These are phyloP conservation scores for Phalacrocorax carbo DNA, from an alignment of 2,113 vertebrate species.

Conservation along the genomic window DNA sequence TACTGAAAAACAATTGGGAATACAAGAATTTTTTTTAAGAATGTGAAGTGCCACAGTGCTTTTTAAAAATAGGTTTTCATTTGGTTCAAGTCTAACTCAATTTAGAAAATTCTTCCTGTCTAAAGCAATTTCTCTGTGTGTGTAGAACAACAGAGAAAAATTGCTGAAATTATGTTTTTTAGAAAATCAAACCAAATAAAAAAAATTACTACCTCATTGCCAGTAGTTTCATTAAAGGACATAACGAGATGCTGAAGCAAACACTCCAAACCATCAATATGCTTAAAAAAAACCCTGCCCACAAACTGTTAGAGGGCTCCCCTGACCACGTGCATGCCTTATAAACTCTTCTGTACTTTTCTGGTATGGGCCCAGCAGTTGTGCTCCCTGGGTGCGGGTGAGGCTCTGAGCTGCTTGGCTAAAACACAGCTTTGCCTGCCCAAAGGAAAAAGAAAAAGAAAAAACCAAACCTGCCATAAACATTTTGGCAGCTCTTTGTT, in stretches of 20 bases:
- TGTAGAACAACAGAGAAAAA: slow-evolving; percentile 35
- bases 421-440: background rate
- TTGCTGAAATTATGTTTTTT: slow-evolving; percentile 56
- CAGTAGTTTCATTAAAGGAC: background rate
- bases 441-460: background rate
- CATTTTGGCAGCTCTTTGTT: slow-evolving; percentile 16
- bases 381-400: background rate
- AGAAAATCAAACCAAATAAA: slow-evolving; percentile 39
- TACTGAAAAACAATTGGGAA: slow-evolving; percentile 59
- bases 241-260: background rate
- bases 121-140: slow-evolving; percentile 23
- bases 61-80: slow-evolving; percentile 67
- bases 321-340: background rate
- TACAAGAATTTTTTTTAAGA: slow-evolving; percentile 61
- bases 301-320: background rate
- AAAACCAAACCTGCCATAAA: background rate
- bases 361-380: background rate
- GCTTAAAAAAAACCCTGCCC: background rate
- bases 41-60: slow-evolving; percentile 17
- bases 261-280: background rate
- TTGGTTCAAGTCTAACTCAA: slow-evolving; percentile 65
- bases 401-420: background rate
- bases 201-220: background rate
- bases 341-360: background rate
- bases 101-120: slow-evolving; percentile 67